Percentiles rank a stretch among this genome's conserved stretches.
phyloP scores from a whole-genome alignment of 1,140 invertebrate species.

The Pseudomyrmex pallidus region DNA sequence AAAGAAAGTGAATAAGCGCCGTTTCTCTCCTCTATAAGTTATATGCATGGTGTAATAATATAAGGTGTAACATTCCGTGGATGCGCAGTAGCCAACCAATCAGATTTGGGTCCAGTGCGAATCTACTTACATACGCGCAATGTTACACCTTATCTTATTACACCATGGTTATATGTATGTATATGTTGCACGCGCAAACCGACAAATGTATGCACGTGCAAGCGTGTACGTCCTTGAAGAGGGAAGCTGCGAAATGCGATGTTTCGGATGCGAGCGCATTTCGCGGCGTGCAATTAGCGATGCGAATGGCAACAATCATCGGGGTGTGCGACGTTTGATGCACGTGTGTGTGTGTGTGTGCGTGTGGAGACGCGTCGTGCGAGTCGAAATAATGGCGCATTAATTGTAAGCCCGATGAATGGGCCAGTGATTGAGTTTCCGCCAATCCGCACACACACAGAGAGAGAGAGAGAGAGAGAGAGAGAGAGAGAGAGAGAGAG shows the following conservation, averaged over 20 bases:
- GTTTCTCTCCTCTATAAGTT: too few species aligned
- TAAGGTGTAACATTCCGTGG: too few species aligned
- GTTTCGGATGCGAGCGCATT: not conserved
- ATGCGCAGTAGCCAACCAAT: too few species aligned
- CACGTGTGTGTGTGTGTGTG: not conserved
- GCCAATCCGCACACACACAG: not conserved
- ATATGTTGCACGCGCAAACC: not conserved
- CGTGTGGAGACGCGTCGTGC: not conserved
- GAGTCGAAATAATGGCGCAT: conserved; percentile 60
- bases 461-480: not conserved
- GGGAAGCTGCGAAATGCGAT: conserved; percentile 10
- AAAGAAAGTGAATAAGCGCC: not conserved
- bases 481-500: not conserved
- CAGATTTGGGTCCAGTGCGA: too few species aligned
- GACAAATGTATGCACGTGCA: not conserved
- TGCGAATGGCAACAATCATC: conserved; percentile 54
- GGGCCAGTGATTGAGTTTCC: conserved; percentile 64
- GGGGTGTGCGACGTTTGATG: not conserved
- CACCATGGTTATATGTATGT: too few species aligned
- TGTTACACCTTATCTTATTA: too few species aligned
- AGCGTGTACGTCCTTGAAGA: conserved; percentile 14
- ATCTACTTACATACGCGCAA: too few species aligned
- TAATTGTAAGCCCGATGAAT: conserved; percentile 66
- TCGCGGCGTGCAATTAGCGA: conserved; percentile 43
- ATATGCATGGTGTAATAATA: too few species aligned